These are phyloP conservation scores for Nebria ingens DNA, from an alignment of 1,140 invertebrate genomes.

Conservation along the genomic window DNA sequence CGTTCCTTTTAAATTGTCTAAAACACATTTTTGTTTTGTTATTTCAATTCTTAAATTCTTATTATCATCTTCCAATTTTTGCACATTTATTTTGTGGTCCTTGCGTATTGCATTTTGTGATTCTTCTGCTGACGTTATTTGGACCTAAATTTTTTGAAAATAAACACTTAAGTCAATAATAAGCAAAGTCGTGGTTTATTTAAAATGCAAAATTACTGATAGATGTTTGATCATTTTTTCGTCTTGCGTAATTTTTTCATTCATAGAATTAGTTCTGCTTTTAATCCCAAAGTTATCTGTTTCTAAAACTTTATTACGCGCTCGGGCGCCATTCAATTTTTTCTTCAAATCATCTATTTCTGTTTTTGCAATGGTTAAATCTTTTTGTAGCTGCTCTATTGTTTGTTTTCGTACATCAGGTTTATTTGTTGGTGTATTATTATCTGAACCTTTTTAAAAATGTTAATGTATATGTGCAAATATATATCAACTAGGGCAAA, in stretches of 20 bases:
- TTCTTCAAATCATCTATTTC: conserved; percentile 40
- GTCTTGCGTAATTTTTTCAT: conserved; percentile 45
- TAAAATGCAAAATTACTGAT: too few relatives aligned
- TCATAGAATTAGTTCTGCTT: conserved; percentile 39
- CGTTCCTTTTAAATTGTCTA: conserved; percentile 24
- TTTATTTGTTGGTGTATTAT: not conserved
- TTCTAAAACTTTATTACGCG: conserved; percentile 45
- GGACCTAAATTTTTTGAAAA: conserved; percentile 15
- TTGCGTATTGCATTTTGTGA: conserved; percentile 15
- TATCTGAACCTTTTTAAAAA: not conserved
- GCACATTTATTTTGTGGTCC: conserved; percentile 17
- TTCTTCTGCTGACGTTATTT: conserved; percentile 13
- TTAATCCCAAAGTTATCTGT: conserved; percentile 38
- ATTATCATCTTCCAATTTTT: conserved; percentile 18
- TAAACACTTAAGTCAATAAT: too few relatives aligned
- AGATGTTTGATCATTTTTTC: conserved; percentile 43
- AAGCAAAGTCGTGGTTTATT: too few relatives aligned
- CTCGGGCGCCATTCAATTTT: conserved; percentile 44
- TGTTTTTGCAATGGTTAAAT: conserved; percentile 19
- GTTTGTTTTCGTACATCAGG: not conserved
- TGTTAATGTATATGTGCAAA: too few relatives aligned
- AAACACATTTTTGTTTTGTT: conserved; percentile 13
- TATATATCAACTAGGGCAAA: too few relatives aligned
- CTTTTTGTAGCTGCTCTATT: conserved; percentile 30
- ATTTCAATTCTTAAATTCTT: conserved; percentile 18